Evolutionary conservation across 2,797 vertebrate genomes (phyloP).

Genomic region (Synaphobranchus kaupii): DNA sequence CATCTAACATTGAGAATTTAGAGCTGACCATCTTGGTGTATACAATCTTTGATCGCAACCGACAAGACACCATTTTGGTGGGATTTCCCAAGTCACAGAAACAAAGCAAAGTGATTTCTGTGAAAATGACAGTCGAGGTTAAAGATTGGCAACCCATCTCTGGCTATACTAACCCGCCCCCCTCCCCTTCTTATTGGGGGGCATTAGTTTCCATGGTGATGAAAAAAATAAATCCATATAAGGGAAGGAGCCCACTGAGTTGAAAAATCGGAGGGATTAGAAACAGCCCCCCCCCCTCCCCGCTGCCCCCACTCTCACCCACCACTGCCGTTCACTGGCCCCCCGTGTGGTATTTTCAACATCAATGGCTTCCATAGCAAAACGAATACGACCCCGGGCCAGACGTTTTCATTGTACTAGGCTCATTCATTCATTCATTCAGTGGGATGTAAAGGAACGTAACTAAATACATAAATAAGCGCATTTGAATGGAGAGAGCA

Average conservation of each 20-base stretch:
- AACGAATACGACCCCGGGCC: constrained; percentile 47
- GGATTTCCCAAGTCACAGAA: neutral
- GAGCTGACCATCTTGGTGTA: neutral
- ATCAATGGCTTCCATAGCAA: constrained; percentile 52
- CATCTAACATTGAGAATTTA: neutral
- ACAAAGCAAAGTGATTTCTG: neutral
- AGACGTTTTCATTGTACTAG: constrained; percentile 51
- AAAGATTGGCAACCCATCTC: neutral
- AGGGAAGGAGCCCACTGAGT: neutral
- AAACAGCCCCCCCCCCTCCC: neutral
- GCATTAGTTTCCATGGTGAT: constrained; percentile 19
- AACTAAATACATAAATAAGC: constrained; percentile 17
- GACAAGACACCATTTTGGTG: neutral
- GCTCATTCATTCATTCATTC: constrained; percentile 47
- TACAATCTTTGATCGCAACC: neutral
- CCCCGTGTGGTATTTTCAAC: constrained; percentile 41
- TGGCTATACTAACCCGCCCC: neutral
- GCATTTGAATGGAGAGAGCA: neutral
- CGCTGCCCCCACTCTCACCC: neutral
- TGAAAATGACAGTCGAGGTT: neutral
- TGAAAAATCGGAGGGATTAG: neutral
- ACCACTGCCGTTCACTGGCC: neutral
- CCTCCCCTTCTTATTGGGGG: neutral
- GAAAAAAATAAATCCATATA: constrained; percentile 21
- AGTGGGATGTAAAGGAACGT: constrained; percentile 41